phyloP scores from a whole-genome alignment of 2,888 invertebrate genomes.

The Hypercompe scribonia region DNA sequence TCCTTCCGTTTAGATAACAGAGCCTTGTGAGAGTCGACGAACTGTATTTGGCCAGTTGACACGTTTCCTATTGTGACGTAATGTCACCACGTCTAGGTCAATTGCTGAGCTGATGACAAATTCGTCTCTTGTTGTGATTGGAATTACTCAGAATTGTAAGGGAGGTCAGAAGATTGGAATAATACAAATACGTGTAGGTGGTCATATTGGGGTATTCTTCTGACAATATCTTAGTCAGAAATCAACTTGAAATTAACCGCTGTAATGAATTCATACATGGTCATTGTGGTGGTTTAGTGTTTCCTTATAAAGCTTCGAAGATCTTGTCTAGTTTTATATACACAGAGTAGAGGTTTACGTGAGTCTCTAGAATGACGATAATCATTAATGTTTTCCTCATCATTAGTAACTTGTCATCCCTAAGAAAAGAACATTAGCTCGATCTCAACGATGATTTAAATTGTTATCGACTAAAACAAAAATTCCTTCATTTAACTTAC shows the following conservation, averaged over 20 bases:
- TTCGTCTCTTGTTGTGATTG: slow-evolving; percentile 23
- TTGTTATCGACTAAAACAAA: too few relatives aligned
- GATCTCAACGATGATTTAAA: too few relatives aligned
- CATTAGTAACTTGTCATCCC: too few relatives aligned
- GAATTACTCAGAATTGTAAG: slow-evolving; percentile 25
- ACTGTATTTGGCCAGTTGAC: slow-evolving; percentile 44
- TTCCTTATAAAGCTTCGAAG: neutral
- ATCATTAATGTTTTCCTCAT: too few relatives aligned
- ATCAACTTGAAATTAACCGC: neutral
- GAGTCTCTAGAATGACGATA: neutral
- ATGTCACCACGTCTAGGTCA: slow-evolving; percentile 37
- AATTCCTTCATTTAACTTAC: too few relatives aligned
- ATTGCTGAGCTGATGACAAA: slow-evolving; percentile 30
- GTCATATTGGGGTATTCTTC: slow-evolving; percentile 10
- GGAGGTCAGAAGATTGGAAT: slow-evolving; percentile 30
- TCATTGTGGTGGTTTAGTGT: neutral
- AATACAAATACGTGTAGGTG: slow-evolving; percentile 23
- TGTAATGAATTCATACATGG: neutral
- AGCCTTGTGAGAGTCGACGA: slow-evolving; percentile 46
- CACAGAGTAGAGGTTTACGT: neutral
- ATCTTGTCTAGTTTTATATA: neutral
- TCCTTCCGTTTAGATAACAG: slow-evolving; percentile 52
- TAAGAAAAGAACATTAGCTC: too few relatives aligned
- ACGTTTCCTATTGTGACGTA: slow-evolving; percentile 51
- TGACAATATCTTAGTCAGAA: neutral